Evolutionary conservation across 2,113 vertebrate genomes (phyloP).

Genomic region (human (Homo sapiens)): GRCh38 chr18:29620501-29621000

Average conservation of each 20-base stretch:
- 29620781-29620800: neutral
- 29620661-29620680: neutral
- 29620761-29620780: neutral
- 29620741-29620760: neutral
- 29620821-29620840: neutral
- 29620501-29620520: neutral
- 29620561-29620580: neutral
- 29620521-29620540: neutral
- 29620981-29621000: neutral
- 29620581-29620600: neutral
- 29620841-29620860: neutral
- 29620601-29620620: neutral
- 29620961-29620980: neutral
- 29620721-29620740: neutral
- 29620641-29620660: neutral
- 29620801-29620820: neutral
- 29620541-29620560: neutral
- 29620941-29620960: neutral
- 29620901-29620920: neutral
- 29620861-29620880: neutral
- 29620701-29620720: neutral
- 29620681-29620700: neutral
- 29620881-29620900: neutral
- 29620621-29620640: neutral
- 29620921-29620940: neutral